Evolutionary conservation across 1,140 invertebrate species (phyloP).

Genomic region (Hyles euphorbiae): DNA sequence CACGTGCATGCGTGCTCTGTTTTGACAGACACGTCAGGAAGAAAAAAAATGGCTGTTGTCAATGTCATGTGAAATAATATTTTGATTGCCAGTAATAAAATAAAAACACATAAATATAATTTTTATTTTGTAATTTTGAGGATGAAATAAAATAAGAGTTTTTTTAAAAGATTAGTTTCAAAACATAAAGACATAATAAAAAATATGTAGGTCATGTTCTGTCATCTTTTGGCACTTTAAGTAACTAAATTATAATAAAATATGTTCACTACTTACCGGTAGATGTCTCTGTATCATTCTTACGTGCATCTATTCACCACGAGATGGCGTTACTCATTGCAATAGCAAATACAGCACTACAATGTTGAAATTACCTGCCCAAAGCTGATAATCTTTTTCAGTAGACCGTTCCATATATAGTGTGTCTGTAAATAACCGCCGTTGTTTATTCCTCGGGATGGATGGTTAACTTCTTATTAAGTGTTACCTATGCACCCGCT

Average conservation of each 20-base stretch:
- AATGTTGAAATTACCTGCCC: constrained; percentile 18
- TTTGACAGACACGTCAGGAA: constrained; percentile 52
- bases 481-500: constrained; percentile 1
- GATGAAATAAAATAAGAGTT: too few relatives aligned
- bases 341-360: constrained; percentile 3
- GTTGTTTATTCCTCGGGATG: constrained; percentile 40
- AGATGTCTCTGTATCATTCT: constrained; percentile 31
- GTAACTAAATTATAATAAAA: background rate
- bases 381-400: constrained; percentile 39
- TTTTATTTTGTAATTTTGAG: too few relatives aligned
- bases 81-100: background rate
- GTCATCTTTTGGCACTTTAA: background rate
- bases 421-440: constrained; percentile 44
- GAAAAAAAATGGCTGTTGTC: constrained; percentile 22
- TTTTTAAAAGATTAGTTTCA: too few relatives aligned
- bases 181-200: background rate
- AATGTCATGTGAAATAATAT: background rate
- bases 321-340: constrained; percentile 4
- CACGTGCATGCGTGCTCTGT: constrained; percentile 53
- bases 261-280: constrained; percentile 22
- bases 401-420: constrained; percentile 50
- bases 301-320: background rate
- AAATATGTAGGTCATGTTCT: background rate
- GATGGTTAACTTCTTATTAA: constrained; percentile 42
- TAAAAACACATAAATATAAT: background rate